These are phyloP conservation scores for Chrysotoxum bicinctum DNA, from an alignment of 2,888 invertebrate genomes.

Conservation along the genomic window DNA sequence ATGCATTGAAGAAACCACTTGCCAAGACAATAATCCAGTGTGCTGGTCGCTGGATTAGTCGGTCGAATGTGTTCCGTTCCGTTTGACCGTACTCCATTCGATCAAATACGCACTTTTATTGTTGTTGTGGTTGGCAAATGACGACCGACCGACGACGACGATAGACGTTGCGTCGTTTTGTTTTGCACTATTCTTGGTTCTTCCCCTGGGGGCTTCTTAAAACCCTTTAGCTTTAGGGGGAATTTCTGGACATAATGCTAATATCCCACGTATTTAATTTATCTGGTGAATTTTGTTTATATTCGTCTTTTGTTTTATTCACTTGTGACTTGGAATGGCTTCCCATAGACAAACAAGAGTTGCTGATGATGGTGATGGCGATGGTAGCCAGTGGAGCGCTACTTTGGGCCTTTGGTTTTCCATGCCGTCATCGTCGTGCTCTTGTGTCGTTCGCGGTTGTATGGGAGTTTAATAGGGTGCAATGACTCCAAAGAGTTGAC, in stretches of 20 bases:
- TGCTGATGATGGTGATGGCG: not conserved
- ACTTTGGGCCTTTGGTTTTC: slow-evolving; percentile 30
- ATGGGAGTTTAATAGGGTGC: slow-evolving; percentile 34
- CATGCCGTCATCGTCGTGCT: not conserved
- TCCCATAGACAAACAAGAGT: slow-evolving; percentile 40
- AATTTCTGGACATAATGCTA: slow-evolving; percentile 30
- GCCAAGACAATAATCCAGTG: slow-evolving; percentile 42
- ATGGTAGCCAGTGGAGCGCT: slow-evolving; percentile 49
- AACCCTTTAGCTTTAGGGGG: not conserved
- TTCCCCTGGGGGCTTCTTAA: not conserved
- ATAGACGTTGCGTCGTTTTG: not conserved
- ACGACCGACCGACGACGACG: too few species aligned
- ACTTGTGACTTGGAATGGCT: slow-evolving; percentile 40
- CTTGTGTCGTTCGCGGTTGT: not conserved
- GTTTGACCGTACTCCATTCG: slow-evolving; percentile 22
- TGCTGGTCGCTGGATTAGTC: slow-evolving; percentile 39
- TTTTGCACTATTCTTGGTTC: slow-evolving; percentile 16
- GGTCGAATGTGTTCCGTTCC: slow-evolving; percentile 43
- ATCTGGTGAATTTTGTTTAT: slow-evolving; percentile 61
- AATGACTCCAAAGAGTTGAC: slow-evolving; percentile 51
- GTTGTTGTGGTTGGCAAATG: not conserved
- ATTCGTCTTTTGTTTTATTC: slow-evolving; percentile 48
- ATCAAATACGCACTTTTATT: slow-evolving; percentile 57
- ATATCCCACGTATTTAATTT: slow-evolving; percentile 61
- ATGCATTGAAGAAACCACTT: slow-evolving; percentile 65